Evolutionary conservation across 2,797 vertebrate species (phyloP).

Genomic region (Acrossocheilus wenchowensis): DNA sequence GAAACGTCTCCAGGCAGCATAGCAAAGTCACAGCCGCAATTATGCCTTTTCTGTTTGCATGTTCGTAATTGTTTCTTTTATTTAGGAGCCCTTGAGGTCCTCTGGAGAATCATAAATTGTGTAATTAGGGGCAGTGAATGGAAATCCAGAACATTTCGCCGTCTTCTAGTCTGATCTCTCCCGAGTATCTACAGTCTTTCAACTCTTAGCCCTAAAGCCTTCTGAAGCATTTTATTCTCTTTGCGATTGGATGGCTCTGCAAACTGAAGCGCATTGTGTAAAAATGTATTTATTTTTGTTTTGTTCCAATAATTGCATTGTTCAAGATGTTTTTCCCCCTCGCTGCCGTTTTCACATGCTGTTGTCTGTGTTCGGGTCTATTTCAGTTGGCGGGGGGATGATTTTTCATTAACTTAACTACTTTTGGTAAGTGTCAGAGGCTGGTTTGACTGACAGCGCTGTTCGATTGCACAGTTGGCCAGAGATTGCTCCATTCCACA

Average conservation of each 20-base stretch:
- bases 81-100: conserved; percentile 29
- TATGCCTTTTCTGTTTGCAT: conserved; percentile 41
- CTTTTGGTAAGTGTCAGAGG: conserved; percentile 33
- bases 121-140: conserved; percentile 48
- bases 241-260: conserved; percentile 1
- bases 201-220: conserved; percentile 10
- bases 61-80: conserved; percentile 46
- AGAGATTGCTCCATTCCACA: conserved; percentile 39
- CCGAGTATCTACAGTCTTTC: conserved; percentile 22
- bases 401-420: conserved; percentile 47
- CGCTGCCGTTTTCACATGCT: background rate
- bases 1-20: conserved; percentile 29
- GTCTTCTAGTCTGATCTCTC: conserved; percentile 32
- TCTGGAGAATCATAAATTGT: conserved; percentile 41
- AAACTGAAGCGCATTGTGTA: conserved; percentile 10
- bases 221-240: conserved; percentile 25
- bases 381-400: background rate
- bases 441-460: conserved; percentile 48
- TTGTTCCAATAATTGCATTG: conserved; percentile 38
- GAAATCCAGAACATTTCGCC: conserved; percentile 30
- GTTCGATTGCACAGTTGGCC: conserved; percentile 39
- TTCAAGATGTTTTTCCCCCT: background rate
- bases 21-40: conserved; percentile 30
- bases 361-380: background rate
- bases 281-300: conserved; percentile 32